phyloP scores from a whole-genome alignment of 2,113 vertebrate genomes.

The Numenius arquata region DNA sequence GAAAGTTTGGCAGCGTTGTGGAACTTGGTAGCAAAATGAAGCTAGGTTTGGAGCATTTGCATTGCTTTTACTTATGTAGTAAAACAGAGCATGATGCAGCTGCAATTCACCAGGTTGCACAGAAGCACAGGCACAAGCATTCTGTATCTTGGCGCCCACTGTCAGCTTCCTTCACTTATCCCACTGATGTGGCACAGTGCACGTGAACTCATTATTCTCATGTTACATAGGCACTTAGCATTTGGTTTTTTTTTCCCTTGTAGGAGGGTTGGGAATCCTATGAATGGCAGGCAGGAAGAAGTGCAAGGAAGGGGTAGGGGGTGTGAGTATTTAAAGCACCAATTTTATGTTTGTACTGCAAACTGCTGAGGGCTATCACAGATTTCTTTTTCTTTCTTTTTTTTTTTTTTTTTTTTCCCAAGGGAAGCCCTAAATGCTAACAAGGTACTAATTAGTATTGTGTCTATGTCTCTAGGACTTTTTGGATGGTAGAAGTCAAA shows the following conservation, averaged over 20 bases:
- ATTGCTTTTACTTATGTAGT: neutral
- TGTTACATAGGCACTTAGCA: neutral
- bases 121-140: neutral
- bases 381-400: neutral
- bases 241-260: neutral
- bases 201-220: accelerated
- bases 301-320: neutral
- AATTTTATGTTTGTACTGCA: neutral
- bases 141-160: neutral
- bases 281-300: neutral
- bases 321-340: neutral
- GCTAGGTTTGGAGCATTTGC: neutral
- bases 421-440: neutral
- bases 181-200: accelerated
- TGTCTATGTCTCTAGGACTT: neutral
- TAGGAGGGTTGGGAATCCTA: neutral
- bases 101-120: accelerated
- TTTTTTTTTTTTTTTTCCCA: neutral
- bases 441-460: neutral
- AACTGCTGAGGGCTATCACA: neutral
- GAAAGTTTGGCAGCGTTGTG: neutral
- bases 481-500: neutral
- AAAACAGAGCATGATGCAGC: neutral
- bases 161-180: neutral
- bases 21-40: neutral